Conservation (phyloP, 2,797 vertebrate genomes). For the Anguilla obscura region DNA sequence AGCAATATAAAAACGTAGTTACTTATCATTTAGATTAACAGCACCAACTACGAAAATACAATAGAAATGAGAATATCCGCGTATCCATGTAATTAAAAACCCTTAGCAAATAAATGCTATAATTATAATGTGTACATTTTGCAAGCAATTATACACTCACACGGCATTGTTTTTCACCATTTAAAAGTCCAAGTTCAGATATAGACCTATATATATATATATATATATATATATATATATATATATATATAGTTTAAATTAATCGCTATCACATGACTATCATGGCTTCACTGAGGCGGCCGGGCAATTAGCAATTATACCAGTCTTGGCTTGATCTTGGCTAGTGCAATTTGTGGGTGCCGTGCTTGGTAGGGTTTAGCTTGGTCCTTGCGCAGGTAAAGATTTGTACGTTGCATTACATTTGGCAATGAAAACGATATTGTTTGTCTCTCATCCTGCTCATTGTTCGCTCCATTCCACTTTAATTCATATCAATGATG, state of each 20-base stretch:
- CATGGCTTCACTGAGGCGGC: slow-evolving; percentile 1
- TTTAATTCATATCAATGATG: background rate
- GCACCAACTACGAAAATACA: background rate
- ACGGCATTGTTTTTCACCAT: background rate
- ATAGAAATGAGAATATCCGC: background rate
- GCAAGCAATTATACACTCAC: background rate
- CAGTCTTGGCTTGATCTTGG: background rate
- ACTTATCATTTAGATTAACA: background rate
- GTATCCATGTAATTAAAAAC: background rate
- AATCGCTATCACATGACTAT: background rate
- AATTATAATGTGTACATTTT: background rate
- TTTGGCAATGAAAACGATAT: background rate
- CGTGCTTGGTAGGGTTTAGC: background rate
- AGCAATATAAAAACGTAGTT: background rate
- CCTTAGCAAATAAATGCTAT: background rate
- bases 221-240: background rate
- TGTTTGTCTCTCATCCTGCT: background rate
- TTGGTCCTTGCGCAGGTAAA: background rate
- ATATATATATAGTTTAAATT: background rate
- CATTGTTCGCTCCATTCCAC: background rate
- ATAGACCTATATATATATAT: background rate
- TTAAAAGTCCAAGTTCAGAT: background rate
- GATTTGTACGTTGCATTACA: background rate
- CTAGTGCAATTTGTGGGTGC: background rate
- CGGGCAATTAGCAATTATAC: background rate